Percentiles rank a stretch among this genome's conserved stretches.
phyloP scores from a whole-genome alignment of 2,888 invertebrate species.

The Dicranocentrus wangi region DNA sequence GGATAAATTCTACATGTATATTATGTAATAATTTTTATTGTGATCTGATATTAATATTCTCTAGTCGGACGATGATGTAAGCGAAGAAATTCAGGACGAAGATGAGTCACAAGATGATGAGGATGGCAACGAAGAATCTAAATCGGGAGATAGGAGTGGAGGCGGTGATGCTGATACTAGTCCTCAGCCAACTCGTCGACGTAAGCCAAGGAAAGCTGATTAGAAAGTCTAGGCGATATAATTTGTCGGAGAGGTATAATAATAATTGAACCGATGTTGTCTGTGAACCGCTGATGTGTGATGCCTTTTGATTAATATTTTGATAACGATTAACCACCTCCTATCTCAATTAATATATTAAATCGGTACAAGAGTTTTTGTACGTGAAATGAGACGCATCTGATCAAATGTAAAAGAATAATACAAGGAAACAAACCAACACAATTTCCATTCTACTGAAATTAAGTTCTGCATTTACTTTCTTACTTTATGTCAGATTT shows the following conservation, averaged over 20 bases:
- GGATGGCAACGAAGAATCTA: conserved; percentile 49
- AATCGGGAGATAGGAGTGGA: conserved; percentile 5
- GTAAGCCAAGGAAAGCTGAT: conserved; percentile 70
- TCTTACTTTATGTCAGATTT: too few relatives aligned
- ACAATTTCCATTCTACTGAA: too few relatives aligned
- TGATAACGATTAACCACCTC: background rate
- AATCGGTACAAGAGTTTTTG: too few relatives aligned
- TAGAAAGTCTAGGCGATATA: conserved; percentile 26
- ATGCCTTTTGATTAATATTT: conserved; percentile 20
- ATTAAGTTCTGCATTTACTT: too few relatives aligned
- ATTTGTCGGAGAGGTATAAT: background rate
- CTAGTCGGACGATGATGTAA: conserved; percentile 64
- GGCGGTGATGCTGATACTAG: conserved; percentile 78
- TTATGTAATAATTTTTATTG: too few relatives aligned
- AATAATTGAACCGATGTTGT: background rate
- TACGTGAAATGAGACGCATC: too few relatives aligned
- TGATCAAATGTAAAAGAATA: too few relatives aligned
- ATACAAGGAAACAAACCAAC: too few relatives aligned
- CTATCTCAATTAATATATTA: background rate
- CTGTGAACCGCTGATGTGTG: conserved; percentile 6
- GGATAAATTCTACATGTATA: too few relatives aligned
- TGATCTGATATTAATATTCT: too few relatives aligned
- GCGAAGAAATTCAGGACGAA: conserved; percentile 64
- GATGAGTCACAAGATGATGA: conserved; percentile 56
- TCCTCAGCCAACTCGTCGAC: conserved; percentile 56